Base-by-base conservation (phyloP, 64 coral and sea anemone species). In the Anthopleura sola region DNA sequence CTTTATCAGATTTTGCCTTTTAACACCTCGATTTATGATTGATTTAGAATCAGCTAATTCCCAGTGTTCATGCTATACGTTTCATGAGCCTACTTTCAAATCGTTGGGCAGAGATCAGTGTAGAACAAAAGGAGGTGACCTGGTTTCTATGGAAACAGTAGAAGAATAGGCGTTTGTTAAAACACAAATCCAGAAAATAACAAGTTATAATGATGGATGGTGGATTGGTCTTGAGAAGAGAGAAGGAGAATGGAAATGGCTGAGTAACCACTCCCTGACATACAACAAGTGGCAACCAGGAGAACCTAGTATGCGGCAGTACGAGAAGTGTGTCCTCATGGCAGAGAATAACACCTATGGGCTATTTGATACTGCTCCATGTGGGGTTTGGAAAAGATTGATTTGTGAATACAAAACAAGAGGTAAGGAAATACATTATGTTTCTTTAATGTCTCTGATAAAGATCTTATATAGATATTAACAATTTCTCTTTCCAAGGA, bases 91-190 rank as follows among this genome's bases (percentile, higher is more conserved):
- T 21, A 1, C 1, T 15, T 10, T 0, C 26, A 78, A 69, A 69
- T 38, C 16, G 15, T 14, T 55, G 8, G 57, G 39, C 24, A 54
- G 55, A 62, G 14, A 81, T 5, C 5, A 24, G 31, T 88, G 86
- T 20, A 39, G 44, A 68, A 8, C 20, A 5, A 11, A 47, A 24
- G 55, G 55, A 47, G 55, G 86, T 21, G 55, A 88, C 55, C 24
- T 88, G 20, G 86, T 88, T 12, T 80, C 86, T 21, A 88, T 88
- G 24, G 86, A 88, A 81, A 81, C 75, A 6, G 86, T 78, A 46
- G 26, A 79, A 47, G 86, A 88, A 62, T 88, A 76, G 86, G 9
- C 44, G 36, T 81, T 64, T 18, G 62, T 88, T 21, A 88, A 81
- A 11, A 64, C 40, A 20, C 48, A 87, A 16, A 78, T 87, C 37